Evolutionary conservation across 1,140 invertebrate genomes (phyloP), one percentile per base, ranked within the genome.

Genomic region (Hormaphis cornu): DNA sequence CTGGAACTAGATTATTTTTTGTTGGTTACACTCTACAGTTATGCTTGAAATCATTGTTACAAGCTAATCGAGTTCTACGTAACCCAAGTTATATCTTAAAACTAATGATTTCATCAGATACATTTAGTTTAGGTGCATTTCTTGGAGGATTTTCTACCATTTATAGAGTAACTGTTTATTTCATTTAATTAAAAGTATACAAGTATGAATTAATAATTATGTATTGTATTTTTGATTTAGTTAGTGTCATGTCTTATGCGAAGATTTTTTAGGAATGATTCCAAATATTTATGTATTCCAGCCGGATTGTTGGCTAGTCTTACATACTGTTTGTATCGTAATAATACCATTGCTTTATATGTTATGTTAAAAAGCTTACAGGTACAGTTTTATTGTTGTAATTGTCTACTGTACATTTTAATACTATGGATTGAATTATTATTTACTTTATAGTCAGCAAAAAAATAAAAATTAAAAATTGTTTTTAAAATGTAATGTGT

Each of bases 321-420:
- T 8, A 76, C 84, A 33, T 87, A 87, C 76, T 78, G 76, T 1
- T 81, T 83, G 69, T 88, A 86, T 78, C 84, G 84, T 24, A 85
- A 86, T 73, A 86, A 83, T 58, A 87, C 86, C 3, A 80, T 87
- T 70, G 83, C 86, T 30, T 78, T 88, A 10, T 87, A 87, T 75
- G 82, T 87, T 14, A 82, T 87, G 80, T 89, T 86, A 86, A 88
- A 89, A 78, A 80, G 82, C 12, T 76, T 87, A 48, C 85, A 88
- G 78, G 86, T 87, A 76, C 12, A 74, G 52, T 75, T 30, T 20
- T 24, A 26, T 30, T 28, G 71, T 42, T 18, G 70, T 48, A 1
- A 10, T 52, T 46, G 7, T 44, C 16, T 37, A 59, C 20, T 24
- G 20, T 56, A 30, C 8, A 30, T 16, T 28, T 2, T 58, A 12